Evolutionary conservation across 1,140 invertebrate species (phyloP).

Genomic region (Macrobrachium nipponense): DNA sequence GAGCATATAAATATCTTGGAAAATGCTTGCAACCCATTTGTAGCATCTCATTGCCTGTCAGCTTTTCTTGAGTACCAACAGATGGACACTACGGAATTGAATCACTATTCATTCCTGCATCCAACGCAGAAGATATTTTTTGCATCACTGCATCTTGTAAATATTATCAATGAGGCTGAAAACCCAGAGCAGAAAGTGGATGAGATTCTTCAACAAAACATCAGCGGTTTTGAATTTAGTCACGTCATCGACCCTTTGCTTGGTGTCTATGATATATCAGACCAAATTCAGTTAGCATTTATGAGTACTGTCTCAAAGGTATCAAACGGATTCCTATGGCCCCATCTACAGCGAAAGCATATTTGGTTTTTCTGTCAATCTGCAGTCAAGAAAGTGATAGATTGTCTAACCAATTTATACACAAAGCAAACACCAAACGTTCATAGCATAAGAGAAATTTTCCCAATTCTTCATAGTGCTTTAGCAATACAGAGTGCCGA

Average conservation of each 20-base stretch:
- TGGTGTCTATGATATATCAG: slow-evolving; percentile 14
- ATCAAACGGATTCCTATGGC: slow-evolving; percentile 9
- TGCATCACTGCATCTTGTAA: slow-evolving; percentile 1
- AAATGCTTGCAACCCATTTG: neutral
- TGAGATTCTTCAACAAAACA: neutral
- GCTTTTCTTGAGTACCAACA: slow-evolving; percentile 4
- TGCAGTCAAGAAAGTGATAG: neutral
- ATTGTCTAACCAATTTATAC: neutral
- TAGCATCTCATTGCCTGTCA: neutral
- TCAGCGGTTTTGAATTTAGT: neutral
- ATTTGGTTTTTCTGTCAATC: neutral
- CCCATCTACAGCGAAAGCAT: neutral
- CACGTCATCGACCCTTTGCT: slow-evolving; percentile 1
- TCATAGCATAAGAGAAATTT: neutral
- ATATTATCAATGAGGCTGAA: neutral
- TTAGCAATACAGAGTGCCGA: slow-evolving; percentile 6
- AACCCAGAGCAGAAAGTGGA: neutral
- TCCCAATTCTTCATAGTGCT: neutral
- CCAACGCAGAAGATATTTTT: slow-evolving; percentile 2
- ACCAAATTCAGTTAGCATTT: neutral
- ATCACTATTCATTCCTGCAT: neutral
- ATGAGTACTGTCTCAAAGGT: slow-evolving; percentile 5
- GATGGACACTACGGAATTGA: neutral
- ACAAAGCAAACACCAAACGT: too few species aligned
- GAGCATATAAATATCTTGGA: neutral